Evolutionary conservation across 2,797 vertebrate species (phyloP).

Genomic region (Tragopan temminckii): DNA sequence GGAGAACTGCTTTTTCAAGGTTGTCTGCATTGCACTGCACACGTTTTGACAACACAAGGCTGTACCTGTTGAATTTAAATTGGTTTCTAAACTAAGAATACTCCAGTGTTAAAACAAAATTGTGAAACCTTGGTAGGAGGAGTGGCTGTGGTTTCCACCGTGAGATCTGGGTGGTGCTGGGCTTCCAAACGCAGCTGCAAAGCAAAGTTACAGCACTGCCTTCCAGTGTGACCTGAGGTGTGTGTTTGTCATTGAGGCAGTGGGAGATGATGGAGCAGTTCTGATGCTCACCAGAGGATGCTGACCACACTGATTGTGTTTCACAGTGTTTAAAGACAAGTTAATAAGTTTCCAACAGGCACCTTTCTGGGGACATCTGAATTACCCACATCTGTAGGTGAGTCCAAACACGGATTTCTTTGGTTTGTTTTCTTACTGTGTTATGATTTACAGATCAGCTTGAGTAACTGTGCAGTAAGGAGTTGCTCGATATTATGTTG

Average conservation of each 20-base stretch:
- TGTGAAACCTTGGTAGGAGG: background rate
- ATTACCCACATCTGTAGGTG: background rate
- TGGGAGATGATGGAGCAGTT: background rate
- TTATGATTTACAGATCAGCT: background rate
- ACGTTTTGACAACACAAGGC: background rate
- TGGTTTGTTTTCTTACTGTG: background rate
- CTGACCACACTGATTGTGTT: background rate
- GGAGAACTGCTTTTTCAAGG: constrained; percentile 37
- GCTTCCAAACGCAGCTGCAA: background rate
- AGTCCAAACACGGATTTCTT: background rate
- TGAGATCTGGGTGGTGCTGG: background rate
- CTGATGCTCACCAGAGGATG: background rate
- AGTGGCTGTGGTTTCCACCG: background rate
- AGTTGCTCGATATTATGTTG: background rate
- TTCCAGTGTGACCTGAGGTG: background rate
- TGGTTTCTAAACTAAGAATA: background rate
- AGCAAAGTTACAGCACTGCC: background rate
- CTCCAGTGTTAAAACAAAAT: background rate
- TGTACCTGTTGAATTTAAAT: background rate
- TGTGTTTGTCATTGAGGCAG: background rate
- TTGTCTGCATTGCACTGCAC: background rate
- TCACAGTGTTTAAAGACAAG: background rate
- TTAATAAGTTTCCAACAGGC: constrained; percentile 23
- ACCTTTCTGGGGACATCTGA: background rate
- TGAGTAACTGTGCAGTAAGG: background rate